Evolutionary conservation across 2,888 invertebrate species (phyloP).

Genomic region (Falcaria lacertinaria): DNA sequence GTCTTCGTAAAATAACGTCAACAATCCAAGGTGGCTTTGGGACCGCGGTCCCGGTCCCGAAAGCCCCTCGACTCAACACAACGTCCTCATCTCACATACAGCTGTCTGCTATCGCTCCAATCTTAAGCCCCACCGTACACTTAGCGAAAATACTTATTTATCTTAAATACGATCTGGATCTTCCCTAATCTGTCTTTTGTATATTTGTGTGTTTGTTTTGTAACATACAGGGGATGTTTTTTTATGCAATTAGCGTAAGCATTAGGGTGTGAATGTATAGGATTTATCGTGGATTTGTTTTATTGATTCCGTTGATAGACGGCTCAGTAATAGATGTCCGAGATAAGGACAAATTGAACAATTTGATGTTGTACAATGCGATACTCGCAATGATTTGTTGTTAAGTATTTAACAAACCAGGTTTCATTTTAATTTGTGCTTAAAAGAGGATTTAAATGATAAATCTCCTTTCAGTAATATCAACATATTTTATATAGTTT

Average conservation of each 20-base stretch:
- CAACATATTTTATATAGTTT: not conserved
- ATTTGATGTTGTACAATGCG: not conserved
- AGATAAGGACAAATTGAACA: not conserved
- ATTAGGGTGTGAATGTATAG: conserved; percentile 60
- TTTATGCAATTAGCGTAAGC: conserved; percentile 72
- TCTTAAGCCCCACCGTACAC: conserved; percentile 68
- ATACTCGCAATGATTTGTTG: not conserved
- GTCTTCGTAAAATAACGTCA: conserved; percentile 40
- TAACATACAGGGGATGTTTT: conserved; percentile 53
- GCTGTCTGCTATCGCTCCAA: conserved; percentile 66
- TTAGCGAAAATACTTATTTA: conserved; percentile 74
- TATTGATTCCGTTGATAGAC: not conserved
- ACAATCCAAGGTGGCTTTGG: conserved; percentile 39
- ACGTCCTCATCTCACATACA: conserved; percentile 48
- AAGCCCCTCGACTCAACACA: no score
- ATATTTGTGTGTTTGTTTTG: conserved; percentile 62
- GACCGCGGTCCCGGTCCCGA: no score
- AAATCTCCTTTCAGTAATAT: no score
- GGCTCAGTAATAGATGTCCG: not conserved
- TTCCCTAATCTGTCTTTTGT: conserved; percentile 74
- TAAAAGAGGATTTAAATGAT: not conserved
- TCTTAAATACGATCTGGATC: conserved; percentile 76
- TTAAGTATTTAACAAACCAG: no score
- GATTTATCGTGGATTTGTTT: conserved; percentile 28
- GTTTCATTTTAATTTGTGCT: no score